Evolutionary conservation across 2,888 invertebrate species (phyloP).

Genomic region (Pedicia rivosa): DNA sequence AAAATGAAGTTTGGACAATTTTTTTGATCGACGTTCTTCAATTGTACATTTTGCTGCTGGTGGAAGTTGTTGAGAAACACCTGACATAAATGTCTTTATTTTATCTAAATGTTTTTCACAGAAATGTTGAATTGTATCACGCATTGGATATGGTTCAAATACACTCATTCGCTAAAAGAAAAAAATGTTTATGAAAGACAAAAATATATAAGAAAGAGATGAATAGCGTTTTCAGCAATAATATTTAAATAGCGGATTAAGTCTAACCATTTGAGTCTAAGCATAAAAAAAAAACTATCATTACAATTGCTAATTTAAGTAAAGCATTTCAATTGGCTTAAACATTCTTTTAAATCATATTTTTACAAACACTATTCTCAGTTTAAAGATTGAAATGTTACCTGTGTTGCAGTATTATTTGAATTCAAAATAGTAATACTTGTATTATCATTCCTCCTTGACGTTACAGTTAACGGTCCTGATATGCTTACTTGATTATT

Average conservation of each 20-base stretch:
- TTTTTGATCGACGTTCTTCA: constrained; percentile 72
- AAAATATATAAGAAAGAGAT: too few relatives aligned
- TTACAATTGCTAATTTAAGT: too few relatives aligned
- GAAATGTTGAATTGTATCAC: constrained; percentile 86
- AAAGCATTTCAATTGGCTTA: too few relatives aligned
- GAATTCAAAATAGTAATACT: constrained; percentile 58
- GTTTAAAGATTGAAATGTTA: constrained; percentile 7
- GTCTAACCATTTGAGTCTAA: too few relatives aligned
- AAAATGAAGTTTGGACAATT: constrained; percentile 76
- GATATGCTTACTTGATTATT: constrained; percentile 35
- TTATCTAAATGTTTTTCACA: constrained; percentile 89
- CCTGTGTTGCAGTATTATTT: constrained; percentile 17
- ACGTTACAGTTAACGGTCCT: constrained; percentile 46
- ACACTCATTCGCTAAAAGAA: constrained; percentile 54
- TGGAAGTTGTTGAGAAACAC: constrained; percentile 67
- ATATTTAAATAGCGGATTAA: too few relatives aligned
- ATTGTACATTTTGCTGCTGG: constrained; percentile 88
- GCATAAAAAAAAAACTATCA: too few relatives aligned
- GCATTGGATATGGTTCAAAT: constrained; percentile 81
- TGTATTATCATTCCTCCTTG: constrained; percentile 52
- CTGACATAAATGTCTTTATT: constrained; percentile 82
- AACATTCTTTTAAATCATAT: too few relatives aligned
- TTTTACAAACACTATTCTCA: too few relatives aligned
- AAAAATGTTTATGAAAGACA: too few relatives aligned
- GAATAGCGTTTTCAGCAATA: too few relatives aligned